A percentile compares a stretch with the other conserved stretches of the same genome.
These are phyloP conservation scores for Fistularia tabacaria DNA, from an alignment of 2,797 vertebrate genomes.

Conservation along the genomic window DNA sequence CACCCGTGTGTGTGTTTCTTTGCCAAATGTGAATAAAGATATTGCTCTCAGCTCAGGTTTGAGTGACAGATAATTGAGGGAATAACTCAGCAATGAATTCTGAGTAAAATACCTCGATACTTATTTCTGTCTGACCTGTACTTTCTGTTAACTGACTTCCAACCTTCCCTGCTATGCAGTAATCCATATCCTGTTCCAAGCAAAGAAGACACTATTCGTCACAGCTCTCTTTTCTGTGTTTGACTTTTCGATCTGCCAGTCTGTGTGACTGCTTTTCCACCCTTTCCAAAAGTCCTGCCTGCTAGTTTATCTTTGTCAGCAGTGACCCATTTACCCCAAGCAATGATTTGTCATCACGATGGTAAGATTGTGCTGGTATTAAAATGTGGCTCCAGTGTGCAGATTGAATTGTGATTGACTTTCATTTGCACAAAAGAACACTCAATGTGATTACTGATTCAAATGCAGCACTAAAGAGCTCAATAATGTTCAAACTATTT, in stretches of 20 bases:
- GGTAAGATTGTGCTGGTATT: slow-evolving; percentile 10
- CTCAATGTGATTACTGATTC: background rate
- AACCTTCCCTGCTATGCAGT: too few species aligned
- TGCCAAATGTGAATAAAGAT: background rate
- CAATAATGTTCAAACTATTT: too few species aligned
- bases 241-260: background rate
- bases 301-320: slow-evolving; percentile 19
- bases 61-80: too few species aligned
- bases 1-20: background rate
- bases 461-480: background rate
- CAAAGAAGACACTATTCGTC: slow-evolving; percentile 15
- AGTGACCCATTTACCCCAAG: slow-evolving; percentile 16
- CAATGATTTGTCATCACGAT: slow-evolving; percentile 2
- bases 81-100: too few species aligned
- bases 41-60: background rate
- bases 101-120: too few species aligned
- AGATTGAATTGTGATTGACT: slow-evolving; percentile 39
- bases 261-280: slow-evolving; percentile 6
- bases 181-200: too few species aligned
- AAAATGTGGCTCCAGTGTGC: slow-evolving; percentile 9
- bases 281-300: slow-evolving; percentile 14
- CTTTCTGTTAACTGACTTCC: too few species aligned
- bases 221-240: slow-evolving; percentile 18
- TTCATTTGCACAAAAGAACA: slow-evolving; percentile 16
- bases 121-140: too few species aligned